Base-by-base conservation (phyloP, 2,113 vertebrate species). In the Otus sunia region DNA sequence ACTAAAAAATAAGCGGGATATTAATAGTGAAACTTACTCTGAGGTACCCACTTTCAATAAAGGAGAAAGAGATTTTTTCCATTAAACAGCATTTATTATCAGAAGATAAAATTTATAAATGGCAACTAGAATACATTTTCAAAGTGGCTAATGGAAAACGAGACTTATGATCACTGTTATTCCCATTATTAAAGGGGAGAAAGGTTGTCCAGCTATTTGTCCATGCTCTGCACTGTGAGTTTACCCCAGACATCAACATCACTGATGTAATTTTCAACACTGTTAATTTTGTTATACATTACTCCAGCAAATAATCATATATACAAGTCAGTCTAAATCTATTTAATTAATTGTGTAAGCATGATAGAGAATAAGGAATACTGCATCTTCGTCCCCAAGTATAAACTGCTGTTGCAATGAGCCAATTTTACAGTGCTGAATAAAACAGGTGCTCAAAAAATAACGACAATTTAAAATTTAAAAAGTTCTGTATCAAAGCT, bases 311-410 rank as follows among this genome's bases (percentile, higher is more conserved):
- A 96, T 90, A 96, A 85, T 93, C 53, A 88, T 85, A 95, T 52
- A 79, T 63, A 95, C 81, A 92, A 39, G 56, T 90, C 76, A 96
- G 62, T 64, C 87, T 90, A 89, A 94, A 97, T 75, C 96, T 95
- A 96, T 87, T 97, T 90, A 86, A 82, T 78, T 92, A 96, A 94
- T 95, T 96, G 91, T 96, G 90, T 91, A 96, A 96, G 91, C 53
- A 94, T 75, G 93, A 96, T 49, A 96, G 62, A 97, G 88, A 96
- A 88, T 95, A 96, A 97, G 90, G 96, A 97, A 97, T 96, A 98
- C 98, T 98, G 98, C 96, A 97, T 97, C 96, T 97, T 97, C 96
- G 88, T 78, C 29, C 82, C 60, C 66, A 88, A 25, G 93, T 68
- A 88, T 85, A 96, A 89, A 93, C 77, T 74, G 81, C 77, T 90